Evolutionary conservation across 2,113 vertebrate species (phyloP).

Genomic region (Delphinus delphis): DNA sequence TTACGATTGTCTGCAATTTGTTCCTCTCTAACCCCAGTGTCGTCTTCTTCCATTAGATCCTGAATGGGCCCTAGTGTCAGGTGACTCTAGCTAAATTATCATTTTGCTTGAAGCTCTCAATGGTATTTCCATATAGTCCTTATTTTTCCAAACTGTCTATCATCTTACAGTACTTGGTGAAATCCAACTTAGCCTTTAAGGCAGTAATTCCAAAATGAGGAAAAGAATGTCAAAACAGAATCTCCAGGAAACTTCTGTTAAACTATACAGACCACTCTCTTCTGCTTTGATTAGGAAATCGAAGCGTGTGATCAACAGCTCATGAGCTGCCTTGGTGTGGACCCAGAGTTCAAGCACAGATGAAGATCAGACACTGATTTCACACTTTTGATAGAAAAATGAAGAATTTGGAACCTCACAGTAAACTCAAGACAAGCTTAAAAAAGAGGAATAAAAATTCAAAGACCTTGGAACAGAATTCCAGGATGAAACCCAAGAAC

Average conservation of each 20-base stretch:
- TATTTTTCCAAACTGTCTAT: neutral
- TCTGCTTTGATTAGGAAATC: neutral
- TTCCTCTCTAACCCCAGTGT: neutral
- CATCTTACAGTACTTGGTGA: neutral
- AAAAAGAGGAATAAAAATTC: constrained; percentile 93
- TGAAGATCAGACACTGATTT: rapidly evolving
- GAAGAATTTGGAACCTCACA: constrained; percentile 92
- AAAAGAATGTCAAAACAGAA: neutral
- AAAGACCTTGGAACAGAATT: constrained; percentile 91
- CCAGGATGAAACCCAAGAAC: constrained; percentile 80
- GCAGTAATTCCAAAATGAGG: neutral
- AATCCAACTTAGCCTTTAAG: constrained; percentile 11
- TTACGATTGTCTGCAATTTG: neutral
- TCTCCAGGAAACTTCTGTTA: neutral
- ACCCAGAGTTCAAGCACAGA: neutral
- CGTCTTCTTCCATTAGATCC: neutral
- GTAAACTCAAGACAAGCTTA: constrained; percentile 90
- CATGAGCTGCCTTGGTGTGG: neutral
- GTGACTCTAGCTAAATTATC: neutral
- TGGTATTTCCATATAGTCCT: neutral
- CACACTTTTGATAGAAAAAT: constrained; percentile 86
- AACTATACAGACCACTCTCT: neutral
- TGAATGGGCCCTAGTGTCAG: neutral
- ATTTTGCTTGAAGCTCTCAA: neutral
- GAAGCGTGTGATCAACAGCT: neutral